Percentiles rank a stretch among this genome's conserved stretches.
phyloP scores from a whole-genome alignment of 1,140 invertebrate species.

The Nasonia longicornis region DNA sequence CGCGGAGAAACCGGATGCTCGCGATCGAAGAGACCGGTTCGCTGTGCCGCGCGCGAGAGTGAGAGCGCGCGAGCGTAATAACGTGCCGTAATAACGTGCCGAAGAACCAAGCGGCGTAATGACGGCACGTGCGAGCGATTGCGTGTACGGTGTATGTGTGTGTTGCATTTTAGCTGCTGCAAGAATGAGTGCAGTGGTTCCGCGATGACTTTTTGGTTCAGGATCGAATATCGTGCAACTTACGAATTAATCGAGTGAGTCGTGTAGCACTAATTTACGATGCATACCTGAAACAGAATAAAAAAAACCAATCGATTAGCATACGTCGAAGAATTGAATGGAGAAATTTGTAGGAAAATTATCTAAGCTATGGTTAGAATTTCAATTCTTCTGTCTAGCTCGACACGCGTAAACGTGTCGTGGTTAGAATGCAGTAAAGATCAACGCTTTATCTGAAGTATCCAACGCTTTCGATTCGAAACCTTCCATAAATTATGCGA shows the following conservation, averaged over 20 bases:
- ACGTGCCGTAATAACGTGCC: not conserved
- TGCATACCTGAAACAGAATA: not conserved
- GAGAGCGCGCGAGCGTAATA: not conserved
- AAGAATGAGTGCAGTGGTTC: not conserved
- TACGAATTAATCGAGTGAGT: not conserved
- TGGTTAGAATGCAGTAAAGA: not conserved
- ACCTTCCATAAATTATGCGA: not conserved
- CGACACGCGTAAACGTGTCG: not conserved
- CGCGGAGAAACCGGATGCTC: not conserved
- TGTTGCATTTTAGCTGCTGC: not conserved
- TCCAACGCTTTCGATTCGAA: not conserved
- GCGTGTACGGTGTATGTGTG: not conserved
- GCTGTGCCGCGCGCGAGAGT: not conserved
- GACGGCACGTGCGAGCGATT: not conserved
- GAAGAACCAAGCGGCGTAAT: not conserved
- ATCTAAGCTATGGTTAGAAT: not conserved
- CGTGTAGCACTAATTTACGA: not conserved
- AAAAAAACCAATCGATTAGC: not conserved
- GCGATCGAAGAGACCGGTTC: not conserved
- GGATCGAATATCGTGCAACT: not conserved
- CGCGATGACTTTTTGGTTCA: not conserved
- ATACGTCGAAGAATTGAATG: not conserved
- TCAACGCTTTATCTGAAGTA: not conserved
- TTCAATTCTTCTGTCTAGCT: not conserved
- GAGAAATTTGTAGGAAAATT: not conserved